Percentiles rank a stretch among this genome's conserved stretches.
Conservation (phyloP, 2,888 invertebrate genomes). For the Yponomeuta cagnagella region DNA sequence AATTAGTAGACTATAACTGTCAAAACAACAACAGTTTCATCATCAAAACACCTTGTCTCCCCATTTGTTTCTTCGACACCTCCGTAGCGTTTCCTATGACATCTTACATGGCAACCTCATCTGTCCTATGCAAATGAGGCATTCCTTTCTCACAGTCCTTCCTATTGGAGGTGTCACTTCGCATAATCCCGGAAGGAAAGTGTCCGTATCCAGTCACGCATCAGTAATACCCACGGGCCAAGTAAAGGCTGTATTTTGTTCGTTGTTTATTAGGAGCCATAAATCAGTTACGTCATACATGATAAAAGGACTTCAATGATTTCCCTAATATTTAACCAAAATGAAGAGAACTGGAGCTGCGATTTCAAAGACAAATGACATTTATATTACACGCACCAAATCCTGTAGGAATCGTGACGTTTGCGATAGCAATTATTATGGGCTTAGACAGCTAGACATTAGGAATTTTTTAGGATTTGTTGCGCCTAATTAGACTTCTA, state of each 20-base stretch:
- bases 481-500: too few species aligned
- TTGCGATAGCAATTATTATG: too few species aligned
- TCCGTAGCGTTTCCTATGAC: not conserved
- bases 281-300: not conserved
- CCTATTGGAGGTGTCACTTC: conserved; percentile 7
- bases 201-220: conserved; percentile 35
- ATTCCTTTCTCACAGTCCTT: not conserved
- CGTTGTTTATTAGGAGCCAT: not conserved
- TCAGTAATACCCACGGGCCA: conserved; percentile 30
- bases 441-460: too few species aligned
- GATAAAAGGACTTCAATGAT: not conserved
- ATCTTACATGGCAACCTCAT: not conserved
- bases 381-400: too few species aligned
- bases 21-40: not conserved
- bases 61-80: not conserved
- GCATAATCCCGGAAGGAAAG: conserved; percentile 41
- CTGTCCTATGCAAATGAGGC: not conserved
- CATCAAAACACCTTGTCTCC: not conserved
- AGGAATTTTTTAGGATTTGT: too few species aligned
- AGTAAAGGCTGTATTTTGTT: not conserved
- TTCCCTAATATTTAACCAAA: too few species aligned
- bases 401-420: too few species aligned
- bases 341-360: too few species aligned
- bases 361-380: too few species aligned
- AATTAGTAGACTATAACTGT: not conserved